A percentile compares a stretch with the other conserved stretches of the same genome.
These are phyloP conservation scores for Pachypeltis micranthus DNA, from an alignment of 1,140 invertebrate genomes.

Conservation along the genomic window DNA sequence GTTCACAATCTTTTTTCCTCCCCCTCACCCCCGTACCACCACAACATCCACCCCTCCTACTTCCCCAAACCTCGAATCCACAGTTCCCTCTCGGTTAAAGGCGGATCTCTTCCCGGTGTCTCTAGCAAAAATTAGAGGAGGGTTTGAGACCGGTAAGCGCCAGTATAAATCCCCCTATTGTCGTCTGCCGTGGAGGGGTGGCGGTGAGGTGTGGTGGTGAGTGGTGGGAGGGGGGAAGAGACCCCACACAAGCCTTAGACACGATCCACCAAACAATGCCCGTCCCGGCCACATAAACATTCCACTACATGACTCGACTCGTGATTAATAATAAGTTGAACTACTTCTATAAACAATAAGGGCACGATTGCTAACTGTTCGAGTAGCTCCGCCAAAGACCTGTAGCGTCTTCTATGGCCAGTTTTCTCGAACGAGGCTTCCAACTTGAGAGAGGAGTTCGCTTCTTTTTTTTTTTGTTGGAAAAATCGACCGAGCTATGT, in stretches of 20 bases:
- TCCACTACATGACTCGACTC: conserved; percentile 13
- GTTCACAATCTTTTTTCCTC: too few relatives aligned
- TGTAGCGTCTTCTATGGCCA: conserved; percentile 1
- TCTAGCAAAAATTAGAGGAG: conserved; percentile 7
- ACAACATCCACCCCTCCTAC: too few relatives aligned
- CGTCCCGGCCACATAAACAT: conserved; percentile 13
- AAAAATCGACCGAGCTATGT: too few relatives aligned
- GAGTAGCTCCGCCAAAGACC: conserved; percentile 3
- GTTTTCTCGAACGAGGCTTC: neutral
- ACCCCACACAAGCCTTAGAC: conserved; percentile 6
- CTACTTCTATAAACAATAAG: conserved; percentile 17
- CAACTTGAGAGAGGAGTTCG: neutral
- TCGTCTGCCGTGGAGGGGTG: neutral
- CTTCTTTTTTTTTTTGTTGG: too few relatives aligned
- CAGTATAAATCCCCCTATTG: conserved; percentile 8
- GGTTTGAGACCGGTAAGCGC: conserved; percentile 7
- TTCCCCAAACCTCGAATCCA: too few relatives aligned
- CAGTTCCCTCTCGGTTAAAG: too few relatives aligned
- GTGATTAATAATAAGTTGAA: conserved; percentile 17
- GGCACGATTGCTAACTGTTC: conserved; percentile 13
- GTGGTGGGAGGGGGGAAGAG: too few relatives aligned
- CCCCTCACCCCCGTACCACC: too few relatives aligned
- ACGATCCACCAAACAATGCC: conserved; percentile 12
- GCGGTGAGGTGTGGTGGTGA: too few relatives aligned
- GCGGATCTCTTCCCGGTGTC: too few relatives aligned